Conservation (phyloP, 2,888 invertebrate species). For the Caenorhabditis angaria region DNA sequence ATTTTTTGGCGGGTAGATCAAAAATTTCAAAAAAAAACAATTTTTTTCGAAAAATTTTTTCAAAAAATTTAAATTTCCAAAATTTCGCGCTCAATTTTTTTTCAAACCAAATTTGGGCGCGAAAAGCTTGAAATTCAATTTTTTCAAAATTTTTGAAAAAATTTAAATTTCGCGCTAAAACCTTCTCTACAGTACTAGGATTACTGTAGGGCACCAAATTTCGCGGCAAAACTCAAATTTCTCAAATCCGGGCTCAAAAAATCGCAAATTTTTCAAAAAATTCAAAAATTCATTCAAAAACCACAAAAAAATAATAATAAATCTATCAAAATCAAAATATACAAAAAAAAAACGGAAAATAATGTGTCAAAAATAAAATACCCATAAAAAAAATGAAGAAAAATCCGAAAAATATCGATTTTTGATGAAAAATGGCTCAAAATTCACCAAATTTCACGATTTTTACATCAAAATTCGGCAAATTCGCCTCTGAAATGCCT, state of each 20-base stretch:
- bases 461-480: background rate
- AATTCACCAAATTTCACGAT: background rate
- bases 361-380: background rate
- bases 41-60: too few relatives aligned
- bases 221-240: too few relatives aligned
- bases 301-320: background rate
- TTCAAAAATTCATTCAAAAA: conserved; percentile 2
- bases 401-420: background rate
- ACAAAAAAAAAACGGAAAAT: background rate
- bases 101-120: too few relatives aligned
- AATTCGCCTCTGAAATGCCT: background rate
- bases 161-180: too few relatives aligned
- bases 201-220: too few relatives aligned
- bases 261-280: background rate
- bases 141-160: too few relatives aligned
- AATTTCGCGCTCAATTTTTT: too few relatives aligned
- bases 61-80: too few relatives aligned
- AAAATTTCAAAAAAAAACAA: too few relatives aligned
- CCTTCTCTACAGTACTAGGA: too few relatives aligned
- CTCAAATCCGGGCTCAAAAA: background rate
- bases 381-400: background rate
- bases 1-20: too few relatives aligned
- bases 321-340: background rate
- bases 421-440: background rate
- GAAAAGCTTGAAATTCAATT: too few relatives aligned